Percentiles rank a stretch among this genome's conserved stretches.
phyloP scores from a whole-genome alignment of 2,113 vertebrate species.

The Spilogale gracilis region DNA sequence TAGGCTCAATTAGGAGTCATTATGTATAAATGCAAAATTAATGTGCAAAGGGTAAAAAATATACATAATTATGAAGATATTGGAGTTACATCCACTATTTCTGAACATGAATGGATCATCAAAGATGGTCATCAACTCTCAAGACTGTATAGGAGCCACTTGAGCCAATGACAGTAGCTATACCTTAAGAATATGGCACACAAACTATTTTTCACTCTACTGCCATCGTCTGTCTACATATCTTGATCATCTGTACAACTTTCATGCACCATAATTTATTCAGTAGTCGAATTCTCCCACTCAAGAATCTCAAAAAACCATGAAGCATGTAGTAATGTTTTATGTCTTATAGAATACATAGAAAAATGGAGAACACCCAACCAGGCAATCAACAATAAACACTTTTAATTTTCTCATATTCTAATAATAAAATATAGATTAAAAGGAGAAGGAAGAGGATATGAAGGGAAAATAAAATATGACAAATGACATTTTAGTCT shows the following conservation, averaged over 20 bases:
- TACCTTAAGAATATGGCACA: not conserved
- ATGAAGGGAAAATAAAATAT: constrained; percentile 34
- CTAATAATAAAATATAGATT: constrained; percentile 18
- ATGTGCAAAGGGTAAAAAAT: constrained; percentile 9
- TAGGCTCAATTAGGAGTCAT: not conserved
- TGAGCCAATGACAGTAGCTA: not conserved
- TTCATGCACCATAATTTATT: constrained; percentile 6
- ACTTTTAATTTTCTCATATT: constrained; percentile 3
- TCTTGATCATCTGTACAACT: not conserved
- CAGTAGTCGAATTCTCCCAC: not conserved
- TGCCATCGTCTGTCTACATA: not conserved
- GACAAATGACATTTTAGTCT: not conserved
- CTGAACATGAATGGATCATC: not conserved
- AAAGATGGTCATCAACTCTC: not conserved
- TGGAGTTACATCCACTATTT: not conserved
- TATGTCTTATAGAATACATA: not conserved
- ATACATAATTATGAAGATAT: constrained; percentile 2
- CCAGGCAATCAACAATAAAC: not conserved
- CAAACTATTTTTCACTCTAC: not conserved
- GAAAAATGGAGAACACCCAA: not conserved
- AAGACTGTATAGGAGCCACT: not conserved
- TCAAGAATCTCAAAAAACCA: not conserved
- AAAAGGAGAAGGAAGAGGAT: not conserved
- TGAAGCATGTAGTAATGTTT: not conserved
- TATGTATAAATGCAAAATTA: not conserved